Evolutionary conservation across 1,140 invertebrate species (phyloP).

Genomic region (Diabrotica undecimpunctata): DNA sequence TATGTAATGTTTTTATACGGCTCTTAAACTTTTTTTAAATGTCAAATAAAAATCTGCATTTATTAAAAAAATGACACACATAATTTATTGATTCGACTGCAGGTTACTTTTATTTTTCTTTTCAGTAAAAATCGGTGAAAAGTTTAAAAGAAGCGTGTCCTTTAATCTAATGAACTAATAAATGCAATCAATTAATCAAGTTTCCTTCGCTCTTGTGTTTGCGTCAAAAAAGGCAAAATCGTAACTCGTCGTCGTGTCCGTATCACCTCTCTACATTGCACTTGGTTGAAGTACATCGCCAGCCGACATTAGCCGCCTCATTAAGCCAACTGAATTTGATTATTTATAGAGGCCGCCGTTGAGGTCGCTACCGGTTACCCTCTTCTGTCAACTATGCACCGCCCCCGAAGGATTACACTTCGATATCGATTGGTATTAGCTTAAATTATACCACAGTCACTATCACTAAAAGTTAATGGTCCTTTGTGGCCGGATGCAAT

Average conservation of each 20-base stretch:
- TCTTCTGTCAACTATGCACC: slow-evolving; percentile 26
- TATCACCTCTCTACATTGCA: background rate
- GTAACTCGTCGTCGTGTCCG: background rate
- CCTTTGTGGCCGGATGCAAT: slow-evolving; percentile 30
- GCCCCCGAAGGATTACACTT: slow-evolving; percentile 22
- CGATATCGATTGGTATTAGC: slow-evolving; percentile 30
- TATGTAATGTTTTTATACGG: too few relatives aligned
- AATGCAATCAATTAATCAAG: background rate
- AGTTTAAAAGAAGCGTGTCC: background rate
- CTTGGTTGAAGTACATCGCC: background rate
- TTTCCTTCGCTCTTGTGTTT: background rate
- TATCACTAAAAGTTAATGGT: slow-evolving; percentile 33
- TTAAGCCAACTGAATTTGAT: slow-evolving; percentile 26
- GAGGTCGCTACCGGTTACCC: slow-evolving; percentile 27
- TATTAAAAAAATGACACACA: too few relatives aligned
- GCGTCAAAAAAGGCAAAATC: background rate
- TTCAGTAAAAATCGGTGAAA: too few relatives aligned
- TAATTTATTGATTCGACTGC: too few relatives aligned
- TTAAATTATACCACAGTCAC: slow-evolving; percentile 26
- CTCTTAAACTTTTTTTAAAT: too few relatives aligned
- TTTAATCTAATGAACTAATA: background rate
- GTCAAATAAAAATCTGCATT: too few relatives aligned
- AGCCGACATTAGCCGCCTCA: slow-evolving; percentile 25
- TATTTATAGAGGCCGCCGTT: slow-evolving; percentile 25
- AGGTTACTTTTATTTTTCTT: too few relatives aligned